These are phyloP conservation scores for Ophion ellenae DNA, from an alignment of 2,888 invertebrate species.

Conservation along the genomic window DNA sequence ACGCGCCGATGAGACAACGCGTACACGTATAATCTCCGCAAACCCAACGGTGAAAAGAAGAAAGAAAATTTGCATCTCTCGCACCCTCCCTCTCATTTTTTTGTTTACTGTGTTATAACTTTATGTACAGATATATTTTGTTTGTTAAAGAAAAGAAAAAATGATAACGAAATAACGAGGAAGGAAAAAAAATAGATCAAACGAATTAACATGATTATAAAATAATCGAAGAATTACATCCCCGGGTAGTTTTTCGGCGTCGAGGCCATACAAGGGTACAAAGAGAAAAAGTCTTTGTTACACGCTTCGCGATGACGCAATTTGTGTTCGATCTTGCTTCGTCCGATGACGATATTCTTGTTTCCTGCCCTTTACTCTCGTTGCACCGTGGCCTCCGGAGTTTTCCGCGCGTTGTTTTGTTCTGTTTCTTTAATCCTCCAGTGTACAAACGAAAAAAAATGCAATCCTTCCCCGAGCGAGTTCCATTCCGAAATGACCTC, in stretches of 20 bases:
- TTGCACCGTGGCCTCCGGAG: conserved; percentile 12
- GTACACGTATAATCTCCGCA: conserved; percentile 49
- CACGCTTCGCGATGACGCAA: conserved; percentile 61
- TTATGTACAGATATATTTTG: conserved; percentile 34
- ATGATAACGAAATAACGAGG: conserved; percentile 51
- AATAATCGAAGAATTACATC: conserved; percentile 59
- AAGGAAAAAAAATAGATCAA: conserved; percentile 62
- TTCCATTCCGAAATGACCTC: conserved; percentile 19
- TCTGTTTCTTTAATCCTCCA: background rate
- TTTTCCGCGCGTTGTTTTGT: background rate
- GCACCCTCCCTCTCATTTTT: conserved; percentile 62
- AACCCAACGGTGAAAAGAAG: conserved; percentile 63
- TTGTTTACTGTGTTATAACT: conserved; percentile 66
- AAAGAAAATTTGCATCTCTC: conserved; percentile 33
- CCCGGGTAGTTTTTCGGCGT: conserved; percentile 34
- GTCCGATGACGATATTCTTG: conserved; percentile 55
- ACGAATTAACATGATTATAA: conserved; percentile 64
- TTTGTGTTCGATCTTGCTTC: conserved; percentile 52
- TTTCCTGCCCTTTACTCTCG: conserved; percentile 7
- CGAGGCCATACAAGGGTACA: conserved; percentile 30
- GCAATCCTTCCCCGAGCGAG: conserved; percentile 10
- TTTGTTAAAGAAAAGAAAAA: conserved; percentile 25
- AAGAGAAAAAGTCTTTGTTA: conserved; percentile 35
- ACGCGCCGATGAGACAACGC: background rate
- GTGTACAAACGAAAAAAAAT: conserved; percentile 32